Evolutionary conservation across 2,113 vertebrate species (phyloP).

Genomic region (Brachyhypopomus gauderio): DNA sequence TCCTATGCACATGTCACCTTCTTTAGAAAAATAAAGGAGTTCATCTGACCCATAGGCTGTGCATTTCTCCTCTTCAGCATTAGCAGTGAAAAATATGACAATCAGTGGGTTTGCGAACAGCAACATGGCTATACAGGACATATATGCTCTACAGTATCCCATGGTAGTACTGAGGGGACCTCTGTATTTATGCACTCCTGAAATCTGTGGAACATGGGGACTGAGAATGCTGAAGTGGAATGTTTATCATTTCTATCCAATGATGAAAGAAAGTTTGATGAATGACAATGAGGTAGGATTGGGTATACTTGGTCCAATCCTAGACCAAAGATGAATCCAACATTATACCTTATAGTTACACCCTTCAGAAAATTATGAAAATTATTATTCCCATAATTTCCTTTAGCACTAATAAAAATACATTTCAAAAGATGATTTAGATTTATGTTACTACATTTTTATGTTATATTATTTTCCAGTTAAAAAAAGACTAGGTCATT

Average conservation of each 20-base stretch:
- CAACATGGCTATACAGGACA: conserved; percentile 58
- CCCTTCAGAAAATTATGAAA: no score
- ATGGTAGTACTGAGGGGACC: not conserved
- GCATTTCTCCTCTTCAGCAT: conserved; percentile 61
- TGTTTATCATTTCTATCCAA: conserved; percentile 49
- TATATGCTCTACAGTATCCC: conserved; percentile 2
- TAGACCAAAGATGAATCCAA: not conserved
- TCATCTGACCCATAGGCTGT: conserved; percentile 70
- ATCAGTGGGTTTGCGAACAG: conserved; percentile 59
- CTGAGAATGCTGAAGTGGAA: not conserved
- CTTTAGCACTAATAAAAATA: no score
- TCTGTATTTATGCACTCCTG: conserved; percentile 26
- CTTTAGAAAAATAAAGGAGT: conserved; percentile 71
- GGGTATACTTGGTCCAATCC: conserved; percentile 2
- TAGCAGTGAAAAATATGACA: conserved; percentile 56
- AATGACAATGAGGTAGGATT: conserved; percentile 46
- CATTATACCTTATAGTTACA: not conserved
- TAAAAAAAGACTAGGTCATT: no score
- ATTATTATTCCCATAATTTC: no score
- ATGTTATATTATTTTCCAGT: no score
- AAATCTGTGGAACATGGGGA: conserved; percentile 7
- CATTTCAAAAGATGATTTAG: no score
- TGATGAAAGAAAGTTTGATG: conserved; percentile 41
- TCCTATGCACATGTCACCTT: conserved; percentile 74
- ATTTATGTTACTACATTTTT: no score